Percentiles rank a stretch among this genome's conserved stretches.
phyloP scores from a whole-genome alignment of 2,113 vertebrate species.

The Xyliphius kryptos region DNA sequence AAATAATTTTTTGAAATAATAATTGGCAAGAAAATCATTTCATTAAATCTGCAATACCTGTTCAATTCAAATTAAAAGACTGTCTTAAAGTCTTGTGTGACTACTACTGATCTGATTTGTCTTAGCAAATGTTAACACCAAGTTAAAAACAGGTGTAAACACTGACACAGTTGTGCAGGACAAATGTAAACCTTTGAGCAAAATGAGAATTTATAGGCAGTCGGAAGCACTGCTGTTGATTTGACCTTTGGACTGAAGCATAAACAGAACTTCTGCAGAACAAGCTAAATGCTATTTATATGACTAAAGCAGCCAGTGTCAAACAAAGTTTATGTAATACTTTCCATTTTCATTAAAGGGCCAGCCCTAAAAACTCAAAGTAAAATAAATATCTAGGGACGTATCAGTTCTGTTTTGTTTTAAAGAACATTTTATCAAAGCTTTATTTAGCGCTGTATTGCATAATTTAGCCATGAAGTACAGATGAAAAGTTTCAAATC shows the following conservation, averaged over 20 bases:
- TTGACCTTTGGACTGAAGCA: slow-evolving; percentile 1
- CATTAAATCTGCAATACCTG: no score
- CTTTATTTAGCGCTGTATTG: no score
- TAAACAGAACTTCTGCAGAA: not conserved
- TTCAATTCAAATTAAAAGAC: no score
- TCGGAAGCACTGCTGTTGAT: slow-evolving; percentile 1
- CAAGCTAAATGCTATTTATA: not conserved
- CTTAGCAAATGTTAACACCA: no score
- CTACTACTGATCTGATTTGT: no score
- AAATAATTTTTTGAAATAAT: not conserved
- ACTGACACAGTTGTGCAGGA: not conserved
- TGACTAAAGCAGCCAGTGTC: slow-evolving; percentile 5
- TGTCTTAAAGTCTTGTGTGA: no score
- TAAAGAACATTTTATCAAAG: not conserved
- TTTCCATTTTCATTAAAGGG: not conserved
- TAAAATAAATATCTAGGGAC: not conserved
- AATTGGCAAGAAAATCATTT: no score
- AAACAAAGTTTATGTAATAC: slow-evolving; percentile 7
- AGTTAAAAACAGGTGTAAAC: no score
- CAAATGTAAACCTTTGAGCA: not conserved
- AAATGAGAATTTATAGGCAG: not conserved
- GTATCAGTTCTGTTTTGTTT: not conserved
- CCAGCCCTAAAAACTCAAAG: not conserved
- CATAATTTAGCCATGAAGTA: no score
- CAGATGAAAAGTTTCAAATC: no score